Base-by-base conservation (phyloP, 2,113 vertebrate genomes). In the Pavo muticus region DNA sequence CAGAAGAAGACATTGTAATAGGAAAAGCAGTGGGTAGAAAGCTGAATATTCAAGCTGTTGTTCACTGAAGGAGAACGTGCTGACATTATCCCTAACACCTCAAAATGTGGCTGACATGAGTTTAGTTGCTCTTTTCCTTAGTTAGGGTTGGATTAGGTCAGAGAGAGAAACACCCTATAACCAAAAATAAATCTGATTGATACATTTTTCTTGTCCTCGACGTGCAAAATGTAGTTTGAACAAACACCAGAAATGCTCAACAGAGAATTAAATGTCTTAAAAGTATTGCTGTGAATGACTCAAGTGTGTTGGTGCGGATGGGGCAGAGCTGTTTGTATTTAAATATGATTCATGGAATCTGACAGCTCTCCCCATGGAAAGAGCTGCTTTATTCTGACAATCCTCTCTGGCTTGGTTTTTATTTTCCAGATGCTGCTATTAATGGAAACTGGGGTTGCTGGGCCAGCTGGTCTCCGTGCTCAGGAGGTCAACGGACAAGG, bases 401-500 rank as follows among this genome's bases (percentile, higher is more conserved):
- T 61, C 59, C 15, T 92, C 42, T 54, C 84, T 78, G 64, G 74
- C 56, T 94, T 88, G 64, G 50, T 61, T 9, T 44, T 20, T 30
- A 3, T 15, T n/a, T 52, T 64, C 52, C 92, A 99, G 99, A 90
- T 71, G 59, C 97, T 71, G 93, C 93, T 57, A 75, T 98, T 24
- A 97, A 98, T 42, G 99, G 99, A 59, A 98, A 84, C 69, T 99
- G 99, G 99, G 99, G 96, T 61, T 99, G 99, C 96, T 99, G 99
- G 99, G 97, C 98, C 25, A 83, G 92, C 14, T 99, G 99, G 99
- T 98, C 99, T 5, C 50, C 97, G 0, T 98, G 98, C 89, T 97
- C 96, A 7, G 96, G 96, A 57, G 88, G 94, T 37, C 97, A 82
- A 11, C 98, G 91, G 93, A 97, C 86, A 4, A 98, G 99, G 63